Conservation (phyloP, 1,140 invertebrate species). For the Drosophila bifasciata region DNA sequence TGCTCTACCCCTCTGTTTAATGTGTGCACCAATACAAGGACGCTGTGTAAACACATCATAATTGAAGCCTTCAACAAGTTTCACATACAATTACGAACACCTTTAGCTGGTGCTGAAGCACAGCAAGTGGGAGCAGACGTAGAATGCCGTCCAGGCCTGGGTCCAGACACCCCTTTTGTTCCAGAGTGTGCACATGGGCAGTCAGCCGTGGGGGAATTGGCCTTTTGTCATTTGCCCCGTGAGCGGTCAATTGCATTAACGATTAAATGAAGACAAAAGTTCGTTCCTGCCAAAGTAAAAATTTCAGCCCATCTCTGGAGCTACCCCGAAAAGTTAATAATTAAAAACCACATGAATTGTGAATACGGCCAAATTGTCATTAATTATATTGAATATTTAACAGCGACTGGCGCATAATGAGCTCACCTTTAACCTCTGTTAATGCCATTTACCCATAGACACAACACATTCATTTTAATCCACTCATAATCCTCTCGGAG, state of each 20-base stretch:
- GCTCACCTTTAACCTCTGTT: constrained; percentile 50
- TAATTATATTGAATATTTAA: constrained; percentile 47
- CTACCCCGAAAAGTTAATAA: too few relatives aligned
- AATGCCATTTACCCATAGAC: constrained; percentile 35
- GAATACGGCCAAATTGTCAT: constrained; percentile 14
- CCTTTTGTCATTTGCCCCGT: constrained; percentile 44
- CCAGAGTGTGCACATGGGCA: constrained; percentile 8
- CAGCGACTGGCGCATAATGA: constrained; percentile 37
- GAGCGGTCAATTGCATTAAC: constrained; percentile 45
- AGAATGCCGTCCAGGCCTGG: not conserved
- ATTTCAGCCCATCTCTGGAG: not conserved
- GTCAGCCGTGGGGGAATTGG: constrained; percentile 31
- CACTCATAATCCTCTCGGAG: constrained; percentile 61
- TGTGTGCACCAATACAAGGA: constrained; percentile 19
- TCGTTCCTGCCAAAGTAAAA: constrained; percentile 1
- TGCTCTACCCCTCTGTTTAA: constrained; percentile 3
- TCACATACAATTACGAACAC: constrained; percentile 79
- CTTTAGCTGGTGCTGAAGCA: constrained; percentile 48
- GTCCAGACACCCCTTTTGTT: constrained; percentile 23
- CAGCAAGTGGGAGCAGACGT: too few relatives aligned
- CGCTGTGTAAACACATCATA: constrained; percentile 70
- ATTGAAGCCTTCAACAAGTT: constrained; percentile 81
- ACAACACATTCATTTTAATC: constrained; percentile 61
- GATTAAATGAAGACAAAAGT: constrained; percentile 35
- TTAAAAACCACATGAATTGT: too few relatives aligned